Evolutionary conservation across 2,888 invertebrate species (phyloP), one percentile per base, ranked within the genome.

Genomic region (Perithous albicinctus): DNA sequence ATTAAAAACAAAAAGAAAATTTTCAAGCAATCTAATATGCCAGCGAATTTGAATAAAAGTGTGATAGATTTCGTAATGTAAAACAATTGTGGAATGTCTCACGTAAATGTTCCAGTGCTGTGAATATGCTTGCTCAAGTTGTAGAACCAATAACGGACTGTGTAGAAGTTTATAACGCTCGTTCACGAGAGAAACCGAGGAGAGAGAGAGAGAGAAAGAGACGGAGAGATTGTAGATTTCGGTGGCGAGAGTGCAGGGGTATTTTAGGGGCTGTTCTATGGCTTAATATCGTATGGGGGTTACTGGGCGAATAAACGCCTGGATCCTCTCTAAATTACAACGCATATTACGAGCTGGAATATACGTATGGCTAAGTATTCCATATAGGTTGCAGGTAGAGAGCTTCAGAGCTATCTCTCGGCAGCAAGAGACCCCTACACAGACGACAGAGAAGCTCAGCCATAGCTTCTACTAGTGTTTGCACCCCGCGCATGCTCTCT

Each of bases 221-320:
- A n/a, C n/a, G n/a, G 23, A 12, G 23, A n/a, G 63, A 56, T 35
- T 43, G 51, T 51, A 23, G 46, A 26, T 48, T 69, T 66, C 20
- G 48, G 51, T 26, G 23, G 56, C 73, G 63, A 56, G 29, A 1
- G 48, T 7, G 51, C 20, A 6, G 10, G 56, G 32, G 32, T 29
- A 32, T 15, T 29, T 32, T 56, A 56, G 56, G 32, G 51, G 56
- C 32, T 2, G 56, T 29, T 5, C 56, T 56, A 32, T 32, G 32
- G 76, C 76, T 80, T 83, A 76, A 82, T 82, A 82, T 70, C 76
- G 63, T 54, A 64, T 10, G 54, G 54, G 70, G 66, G 80, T 83
- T 78, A 83, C 80, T 59, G 59, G 70, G 80, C 77, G 77, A 83
- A 83, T 83, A 83, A 83, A 83, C 82, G 82, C 80, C 76, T 64